These are phyloP conservation scores for Crematogaster levior DNA, from an alignment of 2,888 invertebrate genomes.

Conservation along the genomic window DNA sequence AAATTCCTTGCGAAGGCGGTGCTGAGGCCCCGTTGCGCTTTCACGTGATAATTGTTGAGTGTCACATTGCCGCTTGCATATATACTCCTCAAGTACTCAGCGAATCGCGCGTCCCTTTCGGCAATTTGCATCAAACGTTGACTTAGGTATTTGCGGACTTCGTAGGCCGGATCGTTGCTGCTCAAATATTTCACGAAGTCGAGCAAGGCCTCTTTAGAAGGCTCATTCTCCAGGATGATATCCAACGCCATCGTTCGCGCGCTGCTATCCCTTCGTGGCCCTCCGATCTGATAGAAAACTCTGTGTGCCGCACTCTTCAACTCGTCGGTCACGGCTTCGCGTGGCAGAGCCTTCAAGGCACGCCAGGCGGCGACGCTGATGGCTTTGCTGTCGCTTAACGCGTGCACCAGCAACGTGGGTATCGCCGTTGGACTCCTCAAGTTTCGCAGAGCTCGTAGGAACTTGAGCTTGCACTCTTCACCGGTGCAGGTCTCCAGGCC, in stretches of 20 bases:
- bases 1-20: constrained; percentile 90
- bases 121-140: constrained; percentile 88
- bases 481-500: constrained; percentile 87
- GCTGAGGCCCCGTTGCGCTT: constrained; percentile 91
- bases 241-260: constrained; percentile 91
- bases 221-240: constrained; percentile 88
- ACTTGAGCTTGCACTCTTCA: constrained; percentile 88
- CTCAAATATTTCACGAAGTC: constrained; percentile 87
- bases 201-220: constrained; percentile 87
- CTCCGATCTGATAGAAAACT: constrained; percentile 88
- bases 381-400: constrained; percentile 86
- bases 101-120: constrained; percentile 86
- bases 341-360: constrained; percentile 88
- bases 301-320: constrained; percentile 86
- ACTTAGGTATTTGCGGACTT: constrained; percentile 89
- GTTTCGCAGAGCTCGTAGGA: constrained; percentile 90
- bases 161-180: constrained; percentile 87
- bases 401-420: constrained; percentile 87
- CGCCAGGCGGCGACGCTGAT: constrained; percentile 90
- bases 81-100: constrained; percentile 82
- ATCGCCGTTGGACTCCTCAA: constrained; percentile 88
- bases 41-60: constrained; percentile 90
- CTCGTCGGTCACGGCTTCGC: constrained; percentile 79
- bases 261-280: constrained; percentile 88
- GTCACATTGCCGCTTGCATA: constrained; percentile 83